Evolutionary conservation across 2,113 vertebrate species (phyloP), one percentile per base, ranked within the genome.

Genomic region (Oreochromis tanganicae): DNA sequence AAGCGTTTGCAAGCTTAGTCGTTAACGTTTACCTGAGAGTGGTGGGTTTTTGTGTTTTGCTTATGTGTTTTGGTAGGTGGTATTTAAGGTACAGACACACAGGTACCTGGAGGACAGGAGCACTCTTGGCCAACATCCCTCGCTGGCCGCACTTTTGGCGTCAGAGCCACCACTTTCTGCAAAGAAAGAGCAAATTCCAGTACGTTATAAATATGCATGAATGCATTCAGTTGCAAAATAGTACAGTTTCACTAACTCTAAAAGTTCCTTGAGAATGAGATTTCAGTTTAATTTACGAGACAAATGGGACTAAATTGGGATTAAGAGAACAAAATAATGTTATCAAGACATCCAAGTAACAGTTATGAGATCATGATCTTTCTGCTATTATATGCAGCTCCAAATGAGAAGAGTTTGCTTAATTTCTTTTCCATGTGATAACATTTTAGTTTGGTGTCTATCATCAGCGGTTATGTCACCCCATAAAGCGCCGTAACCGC

Each of bases 61-160:
- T 73, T 82, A 32, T 50, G 43, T 50, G 9, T 50, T 78, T 78
- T 78, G 43, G 43, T 50, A 50, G 43, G 6, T 50, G 27, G 43
- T 12, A 78, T 19, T 50, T 29, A 50, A 50, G 24, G 16, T 50
- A 48, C 46, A 85, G 85, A 78, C 48, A 66, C 21, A 94, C 21
- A 94, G 96, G 57, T 97, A 99, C 98, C 98, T 97, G 98, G 97
- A 81, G 98, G 98, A 88, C 98, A 99, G 93, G 94, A 88, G 75
- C 98, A 99, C 84, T 98, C 97, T 3, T 95, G 94, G 0, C 95
- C 96, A 17, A 95, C 96, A 61, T 99, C 98, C 75, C 98, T 97
- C 0, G 61, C 95, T 5, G 94, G 96, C 48, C 98, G 96, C 24
- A 96, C 88, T 94, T 97, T 99, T 1, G 94, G 96, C 2, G 97